Percentiles rank a stretch among this genome's conserved stretches.
Conservation (phyloP, 2,888 invertebrate species). For the Rhagophthalmus giganteus region DNA sequence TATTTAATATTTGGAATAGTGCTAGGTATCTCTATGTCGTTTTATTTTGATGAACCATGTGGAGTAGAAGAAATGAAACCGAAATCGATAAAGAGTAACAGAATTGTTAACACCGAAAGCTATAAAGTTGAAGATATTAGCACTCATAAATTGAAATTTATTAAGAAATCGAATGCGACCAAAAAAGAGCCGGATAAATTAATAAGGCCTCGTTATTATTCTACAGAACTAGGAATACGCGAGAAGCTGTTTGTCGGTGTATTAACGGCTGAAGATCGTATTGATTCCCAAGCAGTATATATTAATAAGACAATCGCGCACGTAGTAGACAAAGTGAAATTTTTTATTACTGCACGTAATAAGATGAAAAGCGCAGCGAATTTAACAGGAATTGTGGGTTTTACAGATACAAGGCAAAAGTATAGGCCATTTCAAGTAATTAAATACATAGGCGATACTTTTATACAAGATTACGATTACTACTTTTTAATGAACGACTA, state of each 20-base stretch:
- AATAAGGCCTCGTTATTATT: constrained; percentile 88
- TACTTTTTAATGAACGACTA: constrained; percentile 86
- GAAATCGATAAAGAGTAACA: not conserved
- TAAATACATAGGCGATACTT: constrained; percentile 88
- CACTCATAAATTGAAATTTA: not conserved
- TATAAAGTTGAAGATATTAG: not conserved
- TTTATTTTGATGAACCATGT: not conserved
- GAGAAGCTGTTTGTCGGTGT: constrained; percentile 88
- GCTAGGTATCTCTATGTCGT: constrained; percentile 1
- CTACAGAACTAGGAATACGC: constrained; percentile 91
- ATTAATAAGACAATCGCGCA: constrained; percentile 88
- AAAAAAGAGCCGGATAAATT: constrained; percentile 55
- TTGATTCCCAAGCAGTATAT: constrained; percentile 74
- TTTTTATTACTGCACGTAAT: constrained; percentile 55
- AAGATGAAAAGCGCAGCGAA: constrained; percentile 50
- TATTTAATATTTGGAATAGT: constrained; percentile 2
- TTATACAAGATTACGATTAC: constrained; percentile 88
- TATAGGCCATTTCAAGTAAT: constrained; percentile 84
- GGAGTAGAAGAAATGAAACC: not conserved
- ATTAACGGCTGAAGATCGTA: constrained; percentile 74
- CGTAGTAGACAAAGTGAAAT: constrained; percentile 77
- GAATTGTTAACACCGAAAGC: not conserved
- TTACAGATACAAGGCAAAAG: constrained; percentile 76
- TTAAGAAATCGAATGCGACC: constrained; percentile 5
- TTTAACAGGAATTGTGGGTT: constrained; percentile 71